A percentile compares a stretch with the other conserved stretches of the same genome.
Evolutionary conservation across 2,113 vertebrate genomes (phyloP).

Genomic region (Callaeas wilsoni): DNA sequence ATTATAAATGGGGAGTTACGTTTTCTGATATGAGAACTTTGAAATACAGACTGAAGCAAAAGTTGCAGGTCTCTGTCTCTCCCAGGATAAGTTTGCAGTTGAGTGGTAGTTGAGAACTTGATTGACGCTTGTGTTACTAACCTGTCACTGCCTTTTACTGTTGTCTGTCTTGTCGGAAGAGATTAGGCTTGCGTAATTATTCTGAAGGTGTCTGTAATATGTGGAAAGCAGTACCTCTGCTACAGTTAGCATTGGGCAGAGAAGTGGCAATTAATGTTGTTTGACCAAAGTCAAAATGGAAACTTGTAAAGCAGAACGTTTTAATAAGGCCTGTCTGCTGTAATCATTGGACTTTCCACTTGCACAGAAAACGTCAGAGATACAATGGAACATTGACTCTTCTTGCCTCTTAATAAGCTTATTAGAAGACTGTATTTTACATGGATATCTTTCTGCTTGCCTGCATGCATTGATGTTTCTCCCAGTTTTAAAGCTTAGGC

Average conservation of each 20-base stretch:
- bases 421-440: neutral
- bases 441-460: neutral
- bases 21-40: neutral
- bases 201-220: neutral
- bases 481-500: neutral
- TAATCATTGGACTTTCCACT: neutral
- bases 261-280: neutral
- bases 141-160: neutral
- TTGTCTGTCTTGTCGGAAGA: neutral
- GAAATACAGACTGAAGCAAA: neutral
- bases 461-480: neutral
- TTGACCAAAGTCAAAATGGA: neutral
- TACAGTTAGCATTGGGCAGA: neutral
- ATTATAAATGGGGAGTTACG: neutral
- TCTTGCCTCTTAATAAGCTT: neutral
- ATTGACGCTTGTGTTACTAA: neutral
- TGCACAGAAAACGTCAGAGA: neutral
- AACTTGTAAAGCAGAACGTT: neutral
- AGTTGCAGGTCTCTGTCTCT: neutral
- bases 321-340: neutral
- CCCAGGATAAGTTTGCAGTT: neutral
- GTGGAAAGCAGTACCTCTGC: neutral
- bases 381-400: neutral
- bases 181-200: neutral
- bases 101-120: neutral